A percentile compares a stretch with the other conserved stretches of the same genome.
Conservation (phyloP, 2,797 vertebrate genomes). For the Oceanodroma leucorhoa region DNA sequence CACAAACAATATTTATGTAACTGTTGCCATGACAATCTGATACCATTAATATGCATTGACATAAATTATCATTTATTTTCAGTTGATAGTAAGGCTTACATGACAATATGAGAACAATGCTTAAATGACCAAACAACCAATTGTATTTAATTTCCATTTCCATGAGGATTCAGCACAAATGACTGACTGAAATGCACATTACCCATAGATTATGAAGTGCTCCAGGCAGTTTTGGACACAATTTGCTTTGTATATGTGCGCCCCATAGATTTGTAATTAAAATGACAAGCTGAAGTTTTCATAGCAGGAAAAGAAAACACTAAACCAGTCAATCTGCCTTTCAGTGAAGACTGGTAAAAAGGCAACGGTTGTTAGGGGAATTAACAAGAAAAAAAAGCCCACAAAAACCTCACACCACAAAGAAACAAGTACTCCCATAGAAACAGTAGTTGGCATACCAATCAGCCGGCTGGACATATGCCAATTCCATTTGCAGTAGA, state of each 20-base stretch:
- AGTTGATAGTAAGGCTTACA: neutral
- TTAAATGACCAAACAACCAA: neutral
- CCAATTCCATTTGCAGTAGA: neutral
- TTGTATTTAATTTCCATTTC: neutral
- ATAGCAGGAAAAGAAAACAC: neutral
- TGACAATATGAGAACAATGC: neutral
- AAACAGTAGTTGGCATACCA: neutral
- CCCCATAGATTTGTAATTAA: neutral
- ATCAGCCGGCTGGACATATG: neutral
- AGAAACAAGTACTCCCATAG: neutral
- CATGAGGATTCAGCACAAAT: neutral
- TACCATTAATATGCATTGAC: neutral
- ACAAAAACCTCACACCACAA: neutral
- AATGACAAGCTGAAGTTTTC: neutral
- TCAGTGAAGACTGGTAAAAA: neutral
- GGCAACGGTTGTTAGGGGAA: neutral
- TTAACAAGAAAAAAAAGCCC: neutral
- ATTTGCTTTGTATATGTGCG: neutral
- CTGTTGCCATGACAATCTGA: neutral
- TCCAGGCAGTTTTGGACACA: neutral
- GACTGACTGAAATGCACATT: neutral
- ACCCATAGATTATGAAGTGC: neutral
- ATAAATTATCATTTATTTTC: neutral
- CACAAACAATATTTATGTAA: neutral
- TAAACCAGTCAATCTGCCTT: neutral